Base-by-base conservation (phyloP, 2,888 invertebrate genomes). In the Prosopocoilus inquinatus region DNA sequence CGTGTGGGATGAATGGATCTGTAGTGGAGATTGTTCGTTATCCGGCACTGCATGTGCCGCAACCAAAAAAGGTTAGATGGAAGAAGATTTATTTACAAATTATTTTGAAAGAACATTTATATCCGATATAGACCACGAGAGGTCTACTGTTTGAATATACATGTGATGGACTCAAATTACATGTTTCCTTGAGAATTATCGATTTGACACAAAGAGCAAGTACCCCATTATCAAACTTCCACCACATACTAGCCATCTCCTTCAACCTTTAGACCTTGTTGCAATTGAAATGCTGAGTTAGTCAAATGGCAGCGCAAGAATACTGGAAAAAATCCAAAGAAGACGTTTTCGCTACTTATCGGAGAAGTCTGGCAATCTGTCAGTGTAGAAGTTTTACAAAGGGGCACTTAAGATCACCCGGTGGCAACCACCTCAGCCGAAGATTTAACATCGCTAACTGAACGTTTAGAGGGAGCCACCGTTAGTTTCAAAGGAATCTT, bases 1-100 rank as follows among this genome's bases (percentile, higher is more conserved):
- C 53, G 46, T 65, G 12, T 72, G 70, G 68, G 67, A 69, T 39
- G 53, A 59, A 34, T 71, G 67, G 68, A 60, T 68, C 47, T 62
- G 67, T 28, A 41, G 47, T 5, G 41, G 47, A 5, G 60, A 56
- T 43, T 59, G 55, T n/a, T n/a, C n/a, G 44, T 70, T 57, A 55
- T 64, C 64, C 35, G 61, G 63, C 5, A 47, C 67, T 1, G 36
- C 70, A n/a, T 64, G 64, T 61, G 41, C 61, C 9, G 71, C 73
- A 0, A 71, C 70, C 41, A 61, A 34, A 28, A 65, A 60, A 11
- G 71, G 73, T 9, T 66, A 62, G 65, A 69, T 66, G 64, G 64
- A 67, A 47, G 35, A 59, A 16, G 50, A 66, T 1, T 59, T 70
- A 3, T 70, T 67, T 56, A 16, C 47, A 50, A 65, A 65, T 20